A percentile compares a stretch with the other conserved stretches of the same genome.
Conservation (phyloP, 2,797 vertebrate genomes). For the Paedocypris micromegethes region DNA sequence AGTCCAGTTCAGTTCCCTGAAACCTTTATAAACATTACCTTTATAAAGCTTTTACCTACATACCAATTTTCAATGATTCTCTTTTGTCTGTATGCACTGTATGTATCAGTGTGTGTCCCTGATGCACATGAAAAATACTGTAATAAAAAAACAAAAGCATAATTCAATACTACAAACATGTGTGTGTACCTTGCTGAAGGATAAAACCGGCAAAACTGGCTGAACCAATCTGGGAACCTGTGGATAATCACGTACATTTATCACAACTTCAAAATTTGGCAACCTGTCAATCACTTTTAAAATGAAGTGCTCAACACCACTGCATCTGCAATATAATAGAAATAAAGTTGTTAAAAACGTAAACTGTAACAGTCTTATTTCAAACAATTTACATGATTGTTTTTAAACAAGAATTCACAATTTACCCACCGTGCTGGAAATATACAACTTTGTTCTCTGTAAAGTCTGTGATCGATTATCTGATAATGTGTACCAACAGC, state of each 20-base stretch:
- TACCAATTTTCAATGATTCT: no score
- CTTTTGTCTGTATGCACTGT: no score
- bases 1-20: no score
- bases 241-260: conserved; percentile 98
- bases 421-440: conserved; percentile 86
- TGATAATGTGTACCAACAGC: conserved; percentile 94
- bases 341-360: no score
- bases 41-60: no score
- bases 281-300: conserved; percentile 77
- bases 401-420: background rate
- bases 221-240: conserved; percentile 87
- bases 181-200: conserved; percentile 89
- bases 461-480: conserved; percentile 80
- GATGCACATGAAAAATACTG: no score
- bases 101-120: no score
- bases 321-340: conserved; percentile 71
- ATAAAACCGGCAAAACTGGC: conserved; percentile 81
- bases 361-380: background rate
- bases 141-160: no score
- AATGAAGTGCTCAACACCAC: conserved; percentile 95
- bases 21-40: no score
- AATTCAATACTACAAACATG: no score
- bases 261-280: conserved; percentile 89
- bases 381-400: conserved; percentile 5
- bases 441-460: conserved; percentile 90